These are phyloP conservation scores for Apocrypta bakeri DNA, from an alignment of 1,140 invertebrate genomes.

Conservation along the genomic window DNA sequence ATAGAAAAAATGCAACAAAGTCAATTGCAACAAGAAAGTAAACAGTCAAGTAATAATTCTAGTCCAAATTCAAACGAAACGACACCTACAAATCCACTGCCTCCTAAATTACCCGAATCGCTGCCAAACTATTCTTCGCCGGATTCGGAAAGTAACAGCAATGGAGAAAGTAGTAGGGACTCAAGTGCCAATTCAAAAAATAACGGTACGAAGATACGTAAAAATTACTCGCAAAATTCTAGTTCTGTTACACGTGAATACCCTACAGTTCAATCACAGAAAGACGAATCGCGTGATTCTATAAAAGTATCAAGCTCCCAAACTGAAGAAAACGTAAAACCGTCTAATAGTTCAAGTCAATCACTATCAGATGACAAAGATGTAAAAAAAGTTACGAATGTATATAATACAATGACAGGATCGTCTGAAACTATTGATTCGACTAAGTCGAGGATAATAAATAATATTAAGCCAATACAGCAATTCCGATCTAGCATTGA, in stretches of 20 bases:
- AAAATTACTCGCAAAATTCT: conserved; percentile 43
- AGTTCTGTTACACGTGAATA: conserved; percentile 20
- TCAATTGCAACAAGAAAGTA: conserved; percentile 50
- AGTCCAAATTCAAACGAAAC: conserved; percentile 57
- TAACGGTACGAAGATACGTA: conserved; percentile 42
- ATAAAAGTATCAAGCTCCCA: conserved; percentile 29
- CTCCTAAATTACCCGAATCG: conserved; percentile 56
- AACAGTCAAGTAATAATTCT: conserved; percentile 54
- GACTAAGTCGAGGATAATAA: conserved; percentile 26
- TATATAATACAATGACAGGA: conserved; percentile 43
- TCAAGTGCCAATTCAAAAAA: conserved; percentile 35
- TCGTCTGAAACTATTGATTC: conserved; percentile 38
- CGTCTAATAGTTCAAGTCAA: conserved; percentile 24
- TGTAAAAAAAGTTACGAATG: conserved; percentile 40
- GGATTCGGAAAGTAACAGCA: conserved; percentile 35
- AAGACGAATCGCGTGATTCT: conserved; percentile 30
- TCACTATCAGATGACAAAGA: conserved; percentile 49
- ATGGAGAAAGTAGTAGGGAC: conserved; percentile 53
- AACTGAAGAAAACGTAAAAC: neutral
- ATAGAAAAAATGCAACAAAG: conserved; percentile 67
- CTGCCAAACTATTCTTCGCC: conserved; percentile 34
- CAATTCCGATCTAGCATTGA: conserved; percentile 42
- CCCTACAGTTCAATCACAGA: conserved; percentile 14
- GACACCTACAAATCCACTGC: conserved; percentile 49
- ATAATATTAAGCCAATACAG: conserved; percentile 36